phyloP scores from a whole-genome alignment of 2,113 vertebrate species.

The Hirundichthys speculiger region DNA sequence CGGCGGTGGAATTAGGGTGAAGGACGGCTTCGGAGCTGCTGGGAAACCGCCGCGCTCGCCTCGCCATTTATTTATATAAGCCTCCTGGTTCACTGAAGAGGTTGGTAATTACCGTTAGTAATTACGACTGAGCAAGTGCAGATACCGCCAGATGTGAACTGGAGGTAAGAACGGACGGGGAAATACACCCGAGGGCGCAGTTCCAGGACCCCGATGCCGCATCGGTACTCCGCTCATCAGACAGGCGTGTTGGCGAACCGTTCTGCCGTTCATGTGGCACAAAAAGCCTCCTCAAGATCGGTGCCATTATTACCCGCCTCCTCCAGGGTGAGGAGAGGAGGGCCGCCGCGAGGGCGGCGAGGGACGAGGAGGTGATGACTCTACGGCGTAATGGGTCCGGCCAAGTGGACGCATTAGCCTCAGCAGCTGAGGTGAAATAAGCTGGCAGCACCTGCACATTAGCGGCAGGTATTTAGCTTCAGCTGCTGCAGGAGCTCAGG shows the following conservation, averaged over 20 bases:
- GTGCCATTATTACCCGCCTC: slow-evolving; percentile 61
- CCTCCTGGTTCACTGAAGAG: slow-evolving; percentile 65
- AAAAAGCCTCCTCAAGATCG: slow-evolving; percentile 35
- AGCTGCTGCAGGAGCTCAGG: slow-evolving; percentile 33
- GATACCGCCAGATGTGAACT: slow-evolving; percentile 68
- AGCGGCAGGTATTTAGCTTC: slow-evolving; percentile 48
- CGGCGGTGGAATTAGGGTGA: slow-evolving; percentile 60
- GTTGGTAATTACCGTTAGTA: slow-evolving; percentile 69
- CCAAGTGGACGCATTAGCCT: slow-evolving; percentile 47
- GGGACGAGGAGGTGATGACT: slow-evolving; percentile 28
- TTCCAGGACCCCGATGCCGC: slow-evolving; percentile 34
- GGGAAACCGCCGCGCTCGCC: slow-evolving; percentile 44
- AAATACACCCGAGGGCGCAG: slow-evolving; percentile 48
- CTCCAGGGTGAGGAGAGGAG: slow-evolving; percentile 20
- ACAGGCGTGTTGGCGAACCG: neutral
- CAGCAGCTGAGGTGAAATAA: slow-evolving; percentile 35
- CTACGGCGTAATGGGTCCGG: slow-evolving; percentile 52
- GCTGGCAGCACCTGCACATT: slow-evolving; percentile 49
- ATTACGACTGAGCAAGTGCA: slow-evolving; percentile 72
- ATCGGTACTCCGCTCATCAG: slow-evolving; percentile 7
- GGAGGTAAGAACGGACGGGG: slow-evolving; percentile 41
- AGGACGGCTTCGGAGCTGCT: slow-evolving; percentile 58
- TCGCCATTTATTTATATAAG: slow-evolving; percentile 72
- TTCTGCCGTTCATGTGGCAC: slow-evolving; percentile 14
- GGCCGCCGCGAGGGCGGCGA: slow-evolving; percentile 15